phyloP scores from a whole-genome alignment of 2,888 invertebrate species.

The Synanthedon formicaeformis region DNA sequence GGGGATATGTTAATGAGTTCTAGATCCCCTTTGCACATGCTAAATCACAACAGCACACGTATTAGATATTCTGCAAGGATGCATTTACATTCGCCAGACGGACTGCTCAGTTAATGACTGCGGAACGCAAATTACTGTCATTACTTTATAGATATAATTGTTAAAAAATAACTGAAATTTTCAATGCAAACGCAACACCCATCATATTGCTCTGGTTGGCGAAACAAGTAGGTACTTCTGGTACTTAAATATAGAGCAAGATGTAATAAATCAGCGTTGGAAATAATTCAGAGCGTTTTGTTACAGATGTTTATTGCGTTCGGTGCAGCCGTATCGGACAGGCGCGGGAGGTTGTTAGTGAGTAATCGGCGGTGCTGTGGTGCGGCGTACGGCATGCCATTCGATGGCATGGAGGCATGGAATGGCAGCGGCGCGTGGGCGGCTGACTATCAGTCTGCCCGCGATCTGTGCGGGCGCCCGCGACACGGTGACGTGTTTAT shows the following conservation, averaged over 20 bases:
- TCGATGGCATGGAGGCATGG: neutral
- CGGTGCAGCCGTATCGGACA: constrained; percentile 21
- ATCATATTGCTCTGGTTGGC: too few species aligned
- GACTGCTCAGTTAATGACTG: too few species aligned
- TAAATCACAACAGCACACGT: too few species aligned
- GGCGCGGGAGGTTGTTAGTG: constrained; percentile 4
- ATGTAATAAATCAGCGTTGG: neutral
- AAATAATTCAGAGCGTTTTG: constrained; percentile 9
- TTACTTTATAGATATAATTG: too few species aligned
- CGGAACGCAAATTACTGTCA: too few species aligned
- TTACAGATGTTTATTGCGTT: constrained; percentile 23
- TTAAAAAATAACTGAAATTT: too few species aligned
- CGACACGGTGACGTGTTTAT: constrained; percentile 56
- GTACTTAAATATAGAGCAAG: neutral
- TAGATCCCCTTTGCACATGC: too few species aligned
- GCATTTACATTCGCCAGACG: too few species aligned
- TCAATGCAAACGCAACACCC: too few species aligned
- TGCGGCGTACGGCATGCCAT: constrained; percentile 7
- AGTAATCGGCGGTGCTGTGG: constrained; percentile 3
- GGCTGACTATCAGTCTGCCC: constrained; percentile 39
- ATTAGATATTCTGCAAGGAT: too few species aligned
- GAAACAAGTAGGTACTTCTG: neutral
- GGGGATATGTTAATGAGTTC: too few species aligned
- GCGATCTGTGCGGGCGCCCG: constrained; percentile 54
- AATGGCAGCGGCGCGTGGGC: constrained; percentile 29